A percentile compares a stretch with the other conserved stretches of the same genome.
Evolutionary conservation across 2,888 invertebrate genomes (phyloP).

Genomic region (Copidosoma aretas): DNA sequence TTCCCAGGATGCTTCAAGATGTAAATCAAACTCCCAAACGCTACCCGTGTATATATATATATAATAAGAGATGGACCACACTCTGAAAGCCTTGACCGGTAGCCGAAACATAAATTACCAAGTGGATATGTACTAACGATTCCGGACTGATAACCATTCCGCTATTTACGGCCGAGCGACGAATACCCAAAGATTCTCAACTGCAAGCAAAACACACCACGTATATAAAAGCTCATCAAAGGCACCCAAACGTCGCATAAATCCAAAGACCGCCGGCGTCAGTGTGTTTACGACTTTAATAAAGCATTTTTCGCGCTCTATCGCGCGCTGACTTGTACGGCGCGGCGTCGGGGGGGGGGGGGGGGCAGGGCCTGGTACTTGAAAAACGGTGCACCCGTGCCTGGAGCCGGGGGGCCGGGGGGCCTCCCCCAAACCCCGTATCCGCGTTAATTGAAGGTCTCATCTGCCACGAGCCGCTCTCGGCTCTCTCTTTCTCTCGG

Average conservation of each 20-base stretch:
- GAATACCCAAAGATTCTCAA: neutral
- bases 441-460: constrained; percentile 29
- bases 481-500: constrained; percentile 26
- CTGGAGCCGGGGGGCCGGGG: neutral
- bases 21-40: too few relatives aligned
- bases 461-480: neutral
- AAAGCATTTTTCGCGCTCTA: neutral
- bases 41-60: too few relatives aligned
- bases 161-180: too few relatives aligned
- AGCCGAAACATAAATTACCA: too few relatives aligned
- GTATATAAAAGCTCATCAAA: constrained; percentile 1
- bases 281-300: constrained; percentile 13
- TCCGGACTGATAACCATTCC: too few relatives aligned
- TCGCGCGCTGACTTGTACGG: neutral
- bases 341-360: neutral
- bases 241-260: constrained; percentile 3
- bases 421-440: neutral
- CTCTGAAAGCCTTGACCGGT: too few relatives aligned
- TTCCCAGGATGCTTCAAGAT: too few relatives aligned
- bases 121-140: too few relatives aligned
- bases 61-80: too few relatives aligned
- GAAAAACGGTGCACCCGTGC: constrained; percentile 30
- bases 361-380: constrained; percentile 9
- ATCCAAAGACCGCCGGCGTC: constrained; percentile 2
- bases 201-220: neutral